Evolutionary conservation across 1,140 invertebrate species (phyloP).

Genomic region (Drosophila novamexicana): DNA sequence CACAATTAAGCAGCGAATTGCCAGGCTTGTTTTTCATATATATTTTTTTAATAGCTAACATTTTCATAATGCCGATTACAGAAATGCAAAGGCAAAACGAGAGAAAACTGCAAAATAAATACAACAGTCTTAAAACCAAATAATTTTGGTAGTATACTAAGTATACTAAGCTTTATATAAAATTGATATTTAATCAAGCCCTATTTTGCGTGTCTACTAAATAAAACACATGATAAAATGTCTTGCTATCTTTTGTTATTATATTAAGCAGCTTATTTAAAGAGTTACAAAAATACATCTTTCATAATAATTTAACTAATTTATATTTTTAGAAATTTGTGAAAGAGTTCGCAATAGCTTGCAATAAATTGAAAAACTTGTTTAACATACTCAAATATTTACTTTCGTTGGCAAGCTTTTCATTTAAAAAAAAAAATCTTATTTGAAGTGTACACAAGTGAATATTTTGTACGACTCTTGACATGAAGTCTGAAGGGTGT

Average conservation of each 20-base stretch:
- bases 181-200: too few species aligned
- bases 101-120: not conserved
- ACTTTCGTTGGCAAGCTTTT: not conserved
- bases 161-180: too few species aligned
- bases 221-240: too few species aligned
- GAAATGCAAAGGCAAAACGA: not conserved
- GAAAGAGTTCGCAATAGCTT: not conserved
- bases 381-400: not conserved
- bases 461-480: conserved; percentile 1
- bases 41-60: not conserved
- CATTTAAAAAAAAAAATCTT: too few species aligned
- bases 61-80: too few species aligned
- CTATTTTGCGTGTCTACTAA: too few species aligned
- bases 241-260: too few species aligned
- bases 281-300: too few species aligned
- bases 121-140: not conserved
- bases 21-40: not conserved
- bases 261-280: too few species aligned
- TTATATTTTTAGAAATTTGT: not conserved
- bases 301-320: not conserved
- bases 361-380: too few species aligned
- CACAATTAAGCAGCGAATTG: not conserved
- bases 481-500: conserved; percentile 5
- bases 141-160: too few species aligned
- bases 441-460: not conserved